Conservation (phyloP, 2,113 vertebrate species). For the Crotalus helleri region DNA sequence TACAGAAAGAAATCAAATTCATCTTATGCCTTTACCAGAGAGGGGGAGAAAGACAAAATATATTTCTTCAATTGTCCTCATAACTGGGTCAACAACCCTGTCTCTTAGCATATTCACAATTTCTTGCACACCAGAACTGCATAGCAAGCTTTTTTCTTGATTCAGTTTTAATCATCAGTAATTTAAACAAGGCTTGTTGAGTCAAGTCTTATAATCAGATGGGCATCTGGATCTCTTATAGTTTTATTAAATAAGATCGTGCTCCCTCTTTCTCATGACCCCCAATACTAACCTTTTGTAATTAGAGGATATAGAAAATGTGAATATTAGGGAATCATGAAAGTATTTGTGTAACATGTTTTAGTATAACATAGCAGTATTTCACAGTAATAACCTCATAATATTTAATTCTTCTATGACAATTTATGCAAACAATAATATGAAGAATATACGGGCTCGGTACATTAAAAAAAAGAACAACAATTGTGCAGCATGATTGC, state of each 20-base stretch:
- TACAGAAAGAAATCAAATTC: background rate
- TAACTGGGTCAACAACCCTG: background rate
- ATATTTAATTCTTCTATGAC: background rate
- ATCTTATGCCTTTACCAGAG: background rate
- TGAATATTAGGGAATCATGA: background rate
- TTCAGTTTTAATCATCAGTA: background rate
- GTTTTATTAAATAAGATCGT: background rate
- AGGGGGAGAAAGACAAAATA: background rate
- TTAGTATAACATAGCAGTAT: background rate
- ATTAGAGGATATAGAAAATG: background rate
- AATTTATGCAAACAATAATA: background rate
- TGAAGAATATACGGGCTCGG: background rate
- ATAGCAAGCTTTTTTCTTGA: background rate
- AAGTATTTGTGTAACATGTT: background rate
- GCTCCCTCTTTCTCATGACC: background rate
- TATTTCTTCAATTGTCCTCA: background rate
- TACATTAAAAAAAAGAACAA: background rate
- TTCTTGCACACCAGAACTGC: background rate
- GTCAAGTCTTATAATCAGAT: background rate
- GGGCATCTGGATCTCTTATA: background rate
- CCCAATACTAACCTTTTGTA: background rate
- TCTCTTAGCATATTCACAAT: background rate
- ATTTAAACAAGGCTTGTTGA: background rate
- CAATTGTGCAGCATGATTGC: background rate
- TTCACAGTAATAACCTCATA: background rate